Base-by-base conservation (phyloP, 2,797 vertebrate species). In the Syndactyla subalaris region DNA sequence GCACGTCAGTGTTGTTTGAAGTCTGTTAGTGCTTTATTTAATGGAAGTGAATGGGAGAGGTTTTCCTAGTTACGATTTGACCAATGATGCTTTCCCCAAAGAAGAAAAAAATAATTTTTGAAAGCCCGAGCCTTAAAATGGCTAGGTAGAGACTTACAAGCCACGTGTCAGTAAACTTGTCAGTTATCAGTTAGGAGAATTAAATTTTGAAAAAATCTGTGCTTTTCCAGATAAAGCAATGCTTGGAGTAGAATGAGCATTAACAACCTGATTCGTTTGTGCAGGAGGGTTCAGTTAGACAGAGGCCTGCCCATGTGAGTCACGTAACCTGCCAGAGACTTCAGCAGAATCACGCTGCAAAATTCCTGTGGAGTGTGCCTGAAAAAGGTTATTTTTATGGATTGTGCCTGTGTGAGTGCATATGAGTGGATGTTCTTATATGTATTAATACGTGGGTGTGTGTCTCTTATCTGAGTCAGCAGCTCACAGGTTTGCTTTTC, bases 361-460 rank as follows among this genome's bases (percentile, higher is more conserved):
- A 77, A 38, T 27, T 67, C 34, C 65, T 61, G 0, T 16, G 32
- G 72, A 83, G 41, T 5, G 6, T 85, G 27, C 85, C 76, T 17
- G 18, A 55, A 41, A 84, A 80, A 36, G 39, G 45, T 74, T 73
- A 39, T 83, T 92, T 92, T 76, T 57, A n/a, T 78, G 86, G 46
- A n/a, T 19, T 49, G 58, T 76, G 23, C 20, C 2, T 65, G 21
- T 8, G 29, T 51, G 45, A 26, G 49, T 65, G 71, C 3, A 1
- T 77, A 55, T 6, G 14, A 46, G 18, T 94, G 57, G 75, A 23
- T 55, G 24, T 61, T 92, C 52, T 51, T 71, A 2, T 5, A 22
- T 43, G 8, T 89, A 21, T 89, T 70, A 85, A 20, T 80, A 45
- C 0, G 57, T 87, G 76, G 75, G 65, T 29, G 77, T 68, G 68